phyloP scores from a whole-genome alignment of 2,888 invertebrate species.

The Timema cristinae region DNA sequence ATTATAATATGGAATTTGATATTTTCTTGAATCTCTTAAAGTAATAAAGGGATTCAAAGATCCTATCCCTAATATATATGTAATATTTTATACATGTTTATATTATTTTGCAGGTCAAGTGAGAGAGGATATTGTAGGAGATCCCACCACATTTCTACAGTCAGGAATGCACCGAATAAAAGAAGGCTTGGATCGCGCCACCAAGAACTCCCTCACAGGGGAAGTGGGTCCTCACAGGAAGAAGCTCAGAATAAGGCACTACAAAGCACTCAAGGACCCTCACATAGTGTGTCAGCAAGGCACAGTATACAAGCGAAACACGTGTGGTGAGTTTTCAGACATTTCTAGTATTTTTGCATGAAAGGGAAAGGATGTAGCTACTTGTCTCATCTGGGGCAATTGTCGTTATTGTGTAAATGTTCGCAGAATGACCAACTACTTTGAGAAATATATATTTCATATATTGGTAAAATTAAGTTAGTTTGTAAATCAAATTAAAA shows the following conservation, averaged over 20 bases:
- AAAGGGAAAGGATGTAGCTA: too few species aligned
- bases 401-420: too few species aligned
- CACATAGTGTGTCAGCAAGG: slow-evolving; percentile 22
- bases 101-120: slow-evolving; percentile 11
- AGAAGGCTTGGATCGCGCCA: not conserved
- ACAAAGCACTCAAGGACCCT: slow-evolving; percentile 18
- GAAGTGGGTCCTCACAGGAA: slow-evolving; percentile 7
- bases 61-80: not conserved
- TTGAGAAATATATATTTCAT: too few species aligned
- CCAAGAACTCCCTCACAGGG: not conserved
- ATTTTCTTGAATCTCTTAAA: too few species aligned
- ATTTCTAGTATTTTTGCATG: slow-evolving; percentile 30
- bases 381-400: not conserved
- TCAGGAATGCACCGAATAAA: slow-evolving; percentile 11
- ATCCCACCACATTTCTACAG: not conserved
- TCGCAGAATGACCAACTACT: too few species aligned
- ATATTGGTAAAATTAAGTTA: too few species aligned
- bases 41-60: too few species aligned
- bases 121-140: slow-evolving; percentile 20
- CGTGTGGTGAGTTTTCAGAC: slow-evolving; percentile 41
- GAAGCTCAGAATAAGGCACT: slow-evolving; percentile 16
- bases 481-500: too few species aligned
- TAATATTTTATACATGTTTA: too few species aligned
- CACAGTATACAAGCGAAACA: slow-evolving; percentile 15
- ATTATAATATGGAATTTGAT: too few species aligned